Conservation (phyloP, 2,888 invertebrate genomes). For the Oasisia sp. region DNA sequence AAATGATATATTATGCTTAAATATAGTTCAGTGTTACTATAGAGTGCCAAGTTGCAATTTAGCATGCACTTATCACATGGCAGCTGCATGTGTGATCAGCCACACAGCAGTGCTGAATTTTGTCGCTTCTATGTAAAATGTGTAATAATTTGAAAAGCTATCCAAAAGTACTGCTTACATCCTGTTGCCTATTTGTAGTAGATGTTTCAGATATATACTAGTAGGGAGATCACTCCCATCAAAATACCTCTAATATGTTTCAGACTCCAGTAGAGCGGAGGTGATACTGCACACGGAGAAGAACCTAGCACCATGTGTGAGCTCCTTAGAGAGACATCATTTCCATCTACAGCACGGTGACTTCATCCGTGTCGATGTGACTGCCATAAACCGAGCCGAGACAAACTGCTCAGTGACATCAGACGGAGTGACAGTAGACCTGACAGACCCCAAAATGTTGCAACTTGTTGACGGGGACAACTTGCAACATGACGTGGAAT, state of each 20-base stretch:
- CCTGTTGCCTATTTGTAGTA: too few species aligned
- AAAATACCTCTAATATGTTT: not conserved
- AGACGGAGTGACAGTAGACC: constrained; percentile 10
- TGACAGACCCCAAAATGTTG: constrained; percentile 8
- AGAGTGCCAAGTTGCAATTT: too few species aligned
- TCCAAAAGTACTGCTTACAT: too few species aligned
- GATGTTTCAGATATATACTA: too few species aligned
- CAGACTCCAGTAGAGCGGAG: not conserved
- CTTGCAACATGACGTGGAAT: not conserved
- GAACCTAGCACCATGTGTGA: not conserved
- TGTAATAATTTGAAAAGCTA: too few species aligned
- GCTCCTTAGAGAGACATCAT: not conserved
- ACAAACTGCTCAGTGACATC: not conserved
- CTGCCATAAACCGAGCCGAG: not conserved
- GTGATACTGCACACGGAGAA: not conserved
- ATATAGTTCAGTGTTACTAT: too few species aligned
- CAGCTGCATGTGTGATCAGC: too few species aligned
- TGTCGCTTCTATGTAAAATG: too few species aligned
- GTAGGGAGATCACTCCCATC: too few species aligned
- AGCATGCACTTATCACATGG: too few species aligned
- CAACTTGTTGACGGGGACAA: not conserved
- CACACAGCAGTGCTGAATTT: too few species aligned
- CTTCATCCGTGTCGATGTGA: not conserved
- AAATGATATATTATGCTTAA: too few species aligned
- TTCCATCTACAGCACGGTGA: not conserved